Evolutionary conservation across 2,113 vertebrate genomes (phyloP).

Genomic region (Proteles cristata): DNA sequence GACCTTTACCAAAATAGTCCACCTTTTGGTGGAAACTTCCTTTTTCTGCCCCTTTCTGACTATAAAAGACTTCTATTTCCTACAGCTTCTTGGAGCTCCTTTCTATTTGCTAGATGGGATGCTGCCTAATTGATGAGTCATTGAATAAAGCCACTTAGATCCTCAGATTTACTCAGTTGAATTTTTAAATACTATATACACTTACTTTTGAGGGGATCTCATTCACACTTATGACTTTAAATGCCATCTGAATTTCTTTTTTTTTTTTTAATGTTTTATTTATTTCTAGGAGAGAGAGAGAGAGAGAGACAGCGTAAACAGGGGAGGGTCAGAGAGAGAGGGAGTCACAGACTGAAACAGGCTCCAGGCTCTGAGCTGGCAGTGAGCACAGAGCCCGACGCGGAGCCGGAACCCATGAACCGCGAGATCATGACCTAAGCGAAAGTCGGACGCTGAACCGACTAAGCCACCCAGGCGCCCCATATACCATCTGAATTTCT

Average conservation of each 20-base stretch:
- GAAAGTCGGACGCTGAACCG: too few relatives aligned
- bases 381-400: too few relatives aligned
- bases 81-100: background rate
- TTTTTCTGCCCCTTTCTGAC: background rate
- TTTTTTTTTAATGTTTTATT: too few relatives aligned
- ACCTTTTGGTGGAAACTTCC: background rate
- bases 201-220: background rate
- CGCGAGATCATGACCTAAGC: too few relatives aligned
- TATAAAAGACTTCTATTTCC: background rate
- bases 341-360: too few relatives aligned
- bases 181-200: background rate
- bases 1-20: background rate
- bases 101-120: background rate
- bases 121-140: background rate
- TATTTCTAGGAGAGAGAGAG: too few relatives aligned
- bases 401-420: too few relatives aligned
- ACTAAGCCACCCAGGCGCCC: too few relatives aligned
- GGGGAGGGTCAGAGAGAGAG: too few relatives aligned
- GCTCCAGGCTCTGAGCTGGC: too few relatives aligned
- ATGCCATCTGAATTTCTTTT: background rate
- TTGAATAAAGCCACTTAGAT: background rate
- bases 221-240: background rate
- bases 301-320: too few relatives aligned
- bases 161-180: background rate
- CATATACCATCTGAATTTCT: background rate